These are phyloP conservation scores for Netelia melanura DNA, from an alignment of 2,888 invertebrate species.

Conservation along the genomic window DNA sequence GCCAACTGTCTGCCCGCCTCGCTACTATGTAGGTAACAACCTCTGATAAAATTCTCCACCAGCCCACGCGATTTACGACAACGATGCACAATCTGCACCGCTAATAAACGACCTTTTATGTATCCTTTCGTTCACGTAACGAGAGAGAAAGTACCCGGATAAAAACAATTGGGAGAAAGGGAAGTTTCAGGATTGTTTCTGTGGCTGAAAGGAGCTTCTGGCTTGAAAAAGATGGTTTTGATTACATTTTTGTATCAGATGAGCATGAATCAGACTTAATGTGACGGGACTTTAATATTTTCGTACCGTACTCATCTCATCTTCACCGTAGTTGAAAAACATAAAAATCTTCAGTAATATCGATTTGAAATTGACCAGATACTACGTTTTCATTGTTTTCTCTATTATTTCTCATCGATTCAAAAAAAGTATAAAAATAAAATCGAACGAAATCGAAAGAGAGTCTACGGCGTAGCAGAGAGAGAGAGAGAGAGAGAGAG, in stretches of 20 bases:
- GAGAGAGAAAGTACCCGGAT: conserved; percentile 46
- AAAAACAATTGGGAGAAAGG: background rate
- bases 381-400: background rate
- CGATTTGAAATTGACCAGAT: background rate
- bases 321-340: too few relatives aligned
- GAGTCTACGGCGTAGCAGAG: background rate
- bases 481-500: conserved; percentile 25
- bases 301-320: too few relatives aligned
- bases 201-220: background rate
- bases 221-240: background rate
- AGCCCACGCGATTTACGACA: conserved; percentile 76
- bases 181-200: background rate
- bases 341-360: too few relatives aligned
- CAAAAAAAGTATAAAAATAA: background rate
- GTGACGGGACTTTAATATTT: too few relatives aligned
- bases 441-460: conserved; percentile 3
- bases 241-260: background rate
- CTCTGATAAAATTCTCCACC: conserved; percentile 77
- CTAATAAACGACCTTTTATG: conserved; percentile 72
- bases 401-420: background rate
- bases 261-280: background rate
- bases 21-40: conserved; percentile 2
- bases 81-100: conserved; percentile 77
- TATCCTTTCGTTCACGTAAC: conserved; percentile 64
- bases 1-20: conserved; percentile 66